A percentile compares a stretch with the other conserved stretches of the same genome.
phyloP scores from a whole-genome alignment of 2,888 invertebrate species.

The Drosophila fungiperda region DNA sequence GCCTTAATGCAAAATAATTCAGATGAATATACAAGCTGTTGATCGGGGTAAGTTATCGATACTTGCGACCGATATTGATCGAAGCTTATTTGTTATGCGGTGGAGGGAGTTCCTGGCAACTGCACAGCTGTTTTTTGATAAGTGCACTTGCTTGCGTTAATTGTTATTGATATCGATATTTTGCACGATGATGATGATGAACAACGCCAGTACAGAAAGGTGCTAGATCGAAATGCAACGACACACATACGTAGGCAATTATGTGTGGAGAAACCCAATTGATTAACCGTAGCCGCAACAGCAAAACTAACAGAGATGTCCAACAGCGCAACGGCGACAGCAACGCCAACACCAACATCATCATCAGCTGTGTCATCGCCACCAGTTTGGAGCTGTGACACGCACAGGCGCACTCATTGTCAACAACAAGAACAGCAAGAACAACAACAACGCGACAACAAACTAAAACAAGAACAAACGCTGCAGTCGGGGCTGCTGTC shows the following conservation, averaged over 20 bases:
- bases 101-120: no score
- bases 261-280: constrained; percentile 27
- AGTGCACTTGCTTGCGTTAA: neutral
- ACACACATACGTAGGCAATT: constrained; percentile 18
- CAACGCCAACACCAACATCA: constrained; percentile 10
- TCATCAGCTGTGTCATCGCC: constrained; percentile 31
- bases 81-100: neutral
- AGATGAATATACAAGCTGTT: neutral
- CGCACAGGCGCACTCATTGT: constrained; percentile 44
- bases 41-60: neutral
- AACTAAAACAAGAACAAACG: constrained; percentile 37
- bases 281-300: constrained; percentile 8
- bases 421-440: constrained; percentile 29
- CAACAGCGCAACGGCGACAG: constrained; percentile 11
- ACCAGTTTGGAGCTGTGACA: constrained; percentile 42
- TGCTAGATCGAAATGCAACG: constrained; percentile 40
- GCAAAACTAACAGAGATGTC: constrained; percentile 29
- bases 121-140: constrained; percentile 32
- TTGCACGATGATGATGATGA: constrained; percentile 5
- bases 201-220: constrained; percentile 20
- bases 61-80: neutral
- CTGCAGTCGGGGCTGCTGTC: constrained; percentile 33
- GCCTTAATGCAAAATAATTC: neutral
- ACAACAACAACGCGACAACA: constrained; percentile 24
- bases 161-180: constrained; percentile 20